Evolutionary conservation across 2,797 vertebrate genomes (phyloP).

Genomic region (Gymnodraco acuticeps): DNA sequence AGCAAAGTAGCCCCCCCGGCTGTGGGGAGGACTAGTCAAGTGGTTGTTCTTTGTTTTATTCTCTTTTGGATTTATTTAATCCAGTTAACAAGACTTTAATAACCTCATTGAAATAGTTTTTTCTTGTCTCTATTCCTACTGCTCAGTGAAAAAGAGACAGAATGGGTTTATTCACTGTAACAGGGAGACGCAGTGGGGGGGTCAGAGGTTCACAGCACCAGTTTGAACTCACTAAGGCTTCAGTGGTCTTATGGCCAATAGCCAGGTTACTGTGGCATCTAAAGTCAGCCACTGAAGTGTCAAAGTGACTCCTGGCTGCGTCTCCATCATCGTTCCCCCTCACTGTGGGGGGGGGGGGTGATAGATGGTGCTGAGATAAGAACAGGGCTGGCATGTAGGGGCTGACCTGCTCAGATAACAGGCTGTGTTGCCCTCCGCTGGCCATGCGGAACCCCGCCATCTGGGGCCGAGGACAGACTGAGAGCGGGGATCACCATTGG

Average conservation of each 20-base stretch:
- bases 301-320: neutral
- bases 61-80: too few species aligned
- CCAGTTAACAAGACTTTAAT: too few species aligned
- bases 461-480: slow-evolving; percentile 74
- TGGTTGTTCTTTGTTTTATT: too few species aligned
- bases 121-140: slow-evolving; percentile 6
- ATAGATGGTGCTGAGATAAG: slow-evolving; percentile 45
- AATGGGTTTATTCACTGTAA: slow-evolving; percentile 37
- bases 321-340: neutral
- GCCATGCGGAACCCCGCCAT: slow-evolving; percentile 84
- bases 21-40: too few species aligned
- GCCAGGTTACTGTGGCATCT: slow-evolving; percentile 1
- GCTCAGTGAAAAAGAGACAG: slow-evolving; percentile 7
- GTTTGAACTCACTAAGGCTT: slow-evolving; percentile 31
- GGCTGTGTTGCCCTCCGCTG: slow-evolving; percentile 59
- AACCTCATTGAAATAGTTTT: neutral
- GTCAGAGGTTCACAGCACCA: slow-evolving; percentile 30
- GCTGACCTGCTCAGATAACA: slow-evolving; percentile 68
- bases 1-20: too few species aligned
- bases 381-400: slow-evolving; percentile 40
- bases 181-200: neutral
- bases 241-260: neutral
- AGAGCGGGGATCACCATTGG: slow-evolving; percentile 22
- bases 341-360: neutral
- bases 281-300: slow-evolving; percentile 4